Evolutionary conservation across 2,888 invertebrate genomes (phyloP).

Genomic region (Nemurella pictetii): DNA sequence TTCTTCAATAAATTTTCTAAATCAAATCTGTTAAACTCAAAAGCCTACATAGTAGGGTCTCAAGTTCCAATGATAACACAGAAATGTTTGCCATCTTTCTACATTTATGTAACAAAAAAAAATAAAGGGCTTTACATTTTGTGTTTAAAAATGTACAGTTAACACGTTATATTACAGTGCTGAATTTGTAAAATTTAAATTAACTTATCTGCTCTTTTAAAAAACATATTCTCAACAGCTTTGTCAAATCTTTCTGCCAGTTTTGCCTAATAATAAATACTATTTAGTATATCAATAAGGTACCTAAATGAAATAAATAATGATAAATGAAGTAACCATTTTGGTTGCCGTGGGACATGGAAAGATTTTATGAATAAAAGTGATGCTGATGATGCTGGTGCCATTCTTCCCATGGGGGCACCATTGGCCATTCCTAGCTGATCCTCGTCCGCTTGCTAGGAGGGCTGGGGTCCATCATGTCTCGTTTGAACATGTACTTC

Average conservation of each 20-base stretch:
- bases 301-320: background rate
- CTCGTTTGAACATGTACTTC: constrained; percentile 75
- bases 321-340: background rate
- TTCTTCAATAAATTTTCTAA: no score
- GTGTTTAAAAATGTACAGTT: background rate
- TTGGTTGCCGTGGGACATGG: background rate
- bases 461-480: constrained; percentile 50
- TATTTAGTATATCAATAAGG: background rate
- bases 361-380: constrained; percentile 7
- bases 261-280: background rate
- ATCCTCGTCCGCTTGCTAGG: constrained; percentile 59
- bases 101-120: background rate
- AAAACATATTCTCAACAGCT: background rate
- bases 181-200: background rate
- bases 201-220: background rate
- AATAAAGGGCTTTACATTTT: background rate
- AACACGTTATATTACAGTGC: background rate
- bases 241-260: background rate
- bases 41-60: background rate
- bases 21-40: background rate
- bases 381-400: constrained; percentile 26
- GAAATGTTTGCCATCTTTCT: background rate
- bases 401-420: constrained; percentile 45
- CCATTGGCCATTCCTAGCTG: constrained; percentile 60
- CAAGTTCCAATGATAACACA: background rate